Conservation (phyloP, 2,113 vertebrate species). For the Orthochromis indermauri region DNA sequence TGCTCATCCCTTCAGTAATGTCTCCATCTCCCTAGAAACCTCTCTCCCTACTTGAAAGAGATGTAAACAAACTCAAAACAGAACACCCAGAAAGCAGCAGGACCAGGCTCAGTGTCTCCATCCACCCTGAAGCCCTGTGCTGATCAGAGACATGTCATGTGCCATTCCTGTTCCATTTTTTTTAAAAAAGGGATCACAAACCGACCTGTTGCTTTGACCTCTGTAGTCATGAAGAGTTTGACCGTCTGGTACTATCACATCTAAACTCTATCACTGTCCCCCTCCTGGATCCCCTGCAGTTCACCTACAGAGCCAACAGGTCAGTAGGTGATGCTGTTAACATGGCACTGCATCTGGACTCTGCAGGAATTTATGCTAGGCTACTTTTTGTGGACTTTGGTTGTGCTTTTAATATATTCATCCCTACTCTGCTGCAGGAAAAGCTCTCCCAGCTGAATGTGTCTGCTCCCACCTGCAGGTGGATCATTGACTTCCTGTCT, state of each 20-base stretch:
- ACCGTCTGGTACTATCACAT: neutral
- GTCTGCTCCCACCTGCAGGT: neutral
- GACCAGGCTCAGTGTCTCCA: neutral
- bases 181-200: accelerated
- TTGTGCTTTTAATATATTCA: neutral
- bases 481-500: neutral
- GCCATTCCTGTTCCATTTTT: neutral
- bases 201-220: neutral
- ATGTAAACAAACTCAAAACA: neutral
- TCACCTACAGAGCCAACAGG: neutral
- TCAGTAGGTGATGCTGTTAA: neutral
- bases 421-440: neutral
- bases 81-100: neutral
- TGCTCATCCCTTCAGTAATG: neutral
- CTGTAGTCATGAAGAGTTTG: neutral
- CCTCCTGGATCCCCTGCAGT: neutral
- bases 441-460: neutral
- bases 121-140: neutral
- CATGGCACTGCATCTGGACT: neutral
- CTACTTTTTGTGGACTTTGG: neutral
- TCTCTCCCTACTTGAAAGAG: neutral
- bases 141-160: neutral
- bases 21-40: neutral
- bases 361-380: neutral
- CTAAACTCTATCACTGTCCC: neutral